These are phyloP conservation scores for Danaus chrysippus DNA, from an alignment of 2,888 invertebrate species.

Conservation along the genomic window DNA sequence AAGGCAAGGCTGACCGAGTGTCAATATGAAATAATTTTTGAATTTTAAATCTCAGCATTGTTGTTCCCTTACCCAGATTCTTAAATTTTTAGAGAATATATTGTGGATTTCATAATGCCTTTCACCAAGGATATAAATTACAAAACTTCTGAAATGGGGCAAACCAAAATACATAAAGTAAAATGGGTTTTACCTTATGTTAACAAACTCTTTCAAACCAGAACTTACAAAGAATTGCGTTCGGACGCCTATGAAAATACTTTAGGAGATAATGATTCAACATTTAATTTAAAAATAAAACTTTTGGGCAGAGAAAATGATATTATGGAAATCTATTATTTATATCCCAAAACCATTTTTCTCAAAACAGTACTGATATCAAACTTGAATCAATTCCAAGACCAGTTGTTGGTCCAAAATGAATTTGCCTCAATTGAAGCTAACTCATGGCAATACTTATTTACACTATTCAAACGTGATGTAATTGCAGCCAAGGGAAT, in stretches of 20 bases:
- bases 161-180: conserved; percentile 64
- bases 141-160: conserved; percentile 63
- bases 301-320: conserved; percentile 66
- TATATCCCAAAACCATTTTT: conserved; percentile 61
- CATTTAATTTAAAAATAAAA: conserved; percentile 67
- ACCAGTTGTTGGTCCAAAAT: conserved; percentile 63
- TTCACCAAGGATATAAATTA: conserved; percentile 43
- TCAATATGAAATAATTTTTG: too few relatives aligned
- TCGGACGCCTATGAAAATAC: conserved; percentile 53
- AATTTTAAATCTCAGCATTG: too few relatives aligned
- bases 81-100: too few relatives aligned
- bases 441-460: conserved; percentile 70
- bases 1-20: too few relatives aligned
- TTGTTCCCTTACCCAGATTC: too few relatives aligned
- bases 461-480: conserved; percentile 63
- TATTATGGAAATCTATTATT: conserved; percentile 65
- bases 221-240: conserved; percentile 57
- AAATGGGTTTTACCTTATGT: conserved; percentile 68
- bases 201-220: conserved; percentile 55
- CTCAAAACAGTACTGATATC: conserved; percentile 63
- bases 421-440: conserved; percentile 67
- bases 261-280: conserved; percentile 41
- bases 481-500: conserved; percentile 56
- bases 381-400: conserved; percentile 65
- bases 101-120: too few relatives aligned